phyloP scores from a whole-genome alignment of 2,888 invertebrate genomes.

The Tenthredo livida region DNA sequence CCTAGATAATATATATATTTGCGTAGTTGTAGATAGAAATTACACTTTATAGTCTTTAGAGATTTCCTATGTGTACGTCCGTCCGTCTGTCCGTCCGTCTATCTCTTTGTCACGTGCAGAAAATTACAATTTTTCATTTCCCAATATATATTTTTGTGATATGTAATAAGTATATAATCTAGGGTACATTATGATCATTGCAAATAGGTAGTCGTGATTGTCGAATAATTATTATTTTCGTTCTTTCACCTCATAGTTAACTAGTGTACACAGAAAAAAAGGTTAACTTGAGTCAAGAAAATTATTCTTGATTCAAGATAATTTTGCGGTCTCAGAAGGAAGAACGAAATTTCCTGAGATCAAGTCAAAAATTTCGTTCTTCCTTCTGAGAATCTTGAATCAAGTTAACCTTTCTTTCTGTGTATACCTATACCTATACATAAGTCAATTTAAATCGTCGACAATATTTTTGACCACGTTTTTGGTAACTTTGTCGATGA shows the following conservation, averaged over 20 bases:
- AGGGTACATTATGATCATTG: neutral
- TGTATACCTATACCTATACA: too few species aligned
- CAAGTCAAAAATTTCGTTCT: too few species aligned
- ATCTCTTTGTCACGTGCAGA: constrained; percentile 38
- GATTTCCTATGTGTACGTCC: constrained; percentile 3
- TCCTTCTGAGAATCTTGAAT: too few species aligned
- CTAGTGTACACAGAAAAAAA: neutral
- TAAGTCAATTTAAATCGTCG: neutral
- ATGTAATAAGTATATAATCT: neutral
- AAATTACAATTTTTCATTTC: constrained; percentile 14
- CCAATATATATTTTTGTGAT: neutral
- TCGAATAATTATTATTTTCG: neutral
- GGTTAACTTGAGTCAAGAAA: too few species aligned
- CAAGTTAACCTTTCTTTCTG: too few species aligned
- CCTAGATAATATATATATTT: neutral
- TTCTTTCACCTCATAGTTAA: neutral
- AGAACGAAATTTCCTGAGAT: too few species aligned
- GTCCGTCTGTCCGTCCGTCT: constrained; percentile 33
- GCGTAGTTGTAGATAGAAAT: neutral
- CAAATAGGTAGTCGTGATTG: constrained; percentile 12
- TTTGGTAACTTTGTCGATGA: neutral
- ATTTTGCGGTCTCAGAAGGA: too few species aligned
- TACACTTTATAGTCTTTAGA: constrained; percentile 19
- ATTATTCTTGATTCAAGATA: too few species aligned
- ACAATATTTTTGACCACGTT: neutral